Base-by-base conservation (phyloP, 2,888 invertebrate species). In the Orthonychiurus folsomi region DNA sequence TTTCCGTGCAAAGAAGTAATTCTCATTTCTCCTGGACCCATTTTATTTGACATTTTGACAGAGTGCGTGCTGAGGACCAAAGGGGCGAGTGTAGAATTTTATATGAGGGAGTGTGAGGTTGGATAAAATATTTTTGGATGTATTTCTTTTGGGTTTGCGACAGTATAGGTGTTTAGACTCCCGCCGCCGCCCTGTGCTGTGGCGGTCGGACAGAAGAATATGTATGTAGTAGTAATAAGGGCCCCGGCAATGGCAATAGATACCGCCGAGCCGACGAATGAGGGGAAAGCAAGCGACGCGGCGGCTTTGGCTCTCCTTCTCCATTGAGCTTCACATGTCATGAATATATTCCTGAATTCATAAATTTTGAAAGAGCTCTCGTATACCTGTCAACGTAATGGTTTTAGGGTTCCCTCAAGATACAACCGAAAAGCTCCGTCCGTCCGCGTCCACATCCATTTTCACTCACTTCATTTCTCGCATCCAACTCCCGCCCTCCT, bases 301-400 rank as follows among this genome's bases (percentile, higher is more conserved):
- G 15, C 37, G 5, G 37, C 9, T 37, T 37, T 37, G 5, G 9
- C 37, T 37, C 15, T 15, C 37, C 15, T 37, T 15, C 37, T 37
- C 37, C 15, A 37, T 5, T 37, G 9, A 37, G 37, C 37, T 37
- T 15, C 37, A 37, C 37, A 37, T 37, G 37, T 37, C 63, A 63
- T 65, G 66, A 65, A 66, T 63, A 66, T 68, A 65, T 67, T 65
- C 65, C 66, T 52, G 64, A 67, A 69, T 67, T 69, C 69, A 70
- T 70, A 68, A 69, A 69, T 69, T 72, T 69, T 69, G 70, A 68
- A 65, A 64, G 60, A 66, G 67, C 60, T 66, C 61, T 61, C 65
- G 66, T 70, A 70, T 69, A 72, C 70, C 70, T 72, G 72, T 71
- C 70, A 72, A 63, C 69, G 62, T 72, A 69, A 72, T 71, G 70